Evolutionary conservation across 1,140 invertebrate genomes (phyloP).

Genomic region (Bombus fervidus): DNA sequence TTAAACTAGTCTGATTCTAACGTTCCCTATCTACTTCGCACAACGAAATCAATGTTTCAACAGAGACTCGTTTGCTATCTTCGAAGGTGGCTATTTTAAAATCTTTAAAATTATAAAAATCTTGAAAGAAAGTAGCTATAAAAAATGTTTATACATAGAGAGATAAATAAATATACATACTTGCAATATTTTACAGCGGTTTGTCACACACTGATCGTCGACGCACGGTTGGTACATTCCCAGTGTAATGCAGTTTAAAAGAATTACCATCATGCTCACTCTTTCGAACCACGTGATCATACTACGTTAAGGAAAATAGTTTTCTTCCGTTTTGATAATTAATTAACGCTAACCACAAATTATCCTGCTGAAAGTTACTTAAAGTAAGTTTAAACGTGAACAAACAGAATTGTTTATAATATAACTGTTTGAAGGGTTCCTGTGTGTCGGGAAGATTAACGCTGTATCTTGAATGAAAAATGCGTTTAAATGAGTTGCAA

Average conservation of each 20-base stretch:
- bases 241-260: slow-evolving; percentile 98
- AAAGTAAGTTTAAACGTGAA: too few species aligned
- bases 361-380: neutral
- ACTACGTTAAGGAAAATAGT: slow-evolving; percentile 87
- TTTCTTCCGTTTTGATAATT: neutral
- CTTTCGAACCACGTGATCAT: slow-evolving; percentile 98
- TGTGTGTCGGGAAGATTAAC: neutral
- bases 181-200: slow-evolving; percentile 96
- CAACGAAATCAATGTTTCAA: neutral
- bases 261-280: slow-evolving; percentile 98
- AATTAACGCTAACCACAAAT: neutral
- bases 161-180: slow-evolving; percentile 81
- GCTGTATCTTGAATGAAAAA: neutral
- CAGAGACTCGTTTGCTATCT: neutral
- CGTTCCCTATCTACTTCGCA: neutral
- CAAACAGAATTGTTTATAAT: neutral
- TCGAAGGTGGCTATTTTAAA: neutral
- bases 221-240: slow-evolving; percentile 99
- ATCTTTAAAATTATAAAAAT: too few species aligned
- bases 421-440: neutral
- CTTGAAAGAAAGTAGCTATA: too few species aligned
- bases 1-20: neutral
- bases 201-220: slow-evolving; percentile 95
- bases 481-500: neutral
- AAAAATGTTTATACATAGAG: neutral